A percentile compares a stretch with the other conserved stretches of the same genome.
These are phyloP conservation scores for Pantherophis alleghaniensis DNA, from an alignment of 2,797 vertebrate genomes.

Conservation along the genomic window DNA sequence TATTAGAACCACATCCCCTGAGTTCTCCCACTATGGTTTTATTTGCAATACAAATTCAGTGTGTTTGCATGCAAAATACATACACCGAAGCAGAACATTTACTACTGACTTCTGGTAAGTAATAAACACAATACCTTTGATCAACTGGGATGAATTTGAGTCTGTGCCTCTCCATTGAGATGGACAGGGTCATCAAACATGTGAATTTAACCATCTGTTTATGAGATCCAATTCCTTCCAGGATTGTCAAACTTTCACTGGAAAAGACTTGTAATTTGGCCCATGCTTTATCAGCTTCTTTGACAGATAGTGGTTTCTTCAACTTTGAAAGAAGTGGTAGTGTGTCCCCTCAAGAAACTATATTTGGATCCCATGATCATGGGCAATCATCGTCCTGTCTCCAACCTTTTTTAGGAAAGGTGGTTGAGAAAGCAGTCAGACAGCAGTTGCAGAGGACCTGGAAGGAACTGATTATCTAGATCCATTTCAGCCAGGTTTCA, in stretches of 20 bases:
- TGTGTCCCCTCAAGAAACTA: not conserved
- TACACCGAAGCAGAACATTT: constrained; percentile 50
- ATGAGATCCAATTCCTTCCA: not conserved
- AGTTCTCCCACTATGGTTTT: constrained; percentile 40
- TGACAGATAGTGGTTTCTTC: not conserved
- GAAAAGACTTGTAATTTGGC: not conserved
- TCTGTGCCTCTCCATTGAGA: not conserved
- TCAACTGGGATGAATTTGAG: not conserved
- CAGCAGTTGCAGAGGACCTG: not conserved
- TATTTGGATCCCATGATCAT: not conserved
- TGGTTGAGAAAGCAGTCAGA: not conserved
- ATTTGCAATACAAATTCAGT: constrained; percentile 34
- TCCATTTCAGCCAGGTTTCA: not conserved
- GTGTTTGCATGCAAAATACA: constrained; percentile 33
- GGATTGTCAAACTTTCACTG: not conserved
- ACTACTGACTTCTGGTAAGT: constrained; percentile 31
- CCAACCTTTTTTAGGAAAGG: not conserved
- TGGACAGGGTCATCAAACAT: not conserved
- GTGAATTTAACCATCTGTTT: not conserved
- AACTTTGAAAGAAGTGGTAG: not conserved
- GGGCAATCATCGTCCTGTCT: not conserved
- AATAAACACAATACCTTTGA: constrained; percentile 16
- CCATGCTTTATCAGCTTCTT: not conserved
- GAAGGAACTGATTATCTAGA: not conserved
- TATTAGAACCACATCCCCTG: constrained; percentile 57